Conservation (phyloP, 2,113 vertebrate genomes). For the Megalops atlanticus region DNA sequence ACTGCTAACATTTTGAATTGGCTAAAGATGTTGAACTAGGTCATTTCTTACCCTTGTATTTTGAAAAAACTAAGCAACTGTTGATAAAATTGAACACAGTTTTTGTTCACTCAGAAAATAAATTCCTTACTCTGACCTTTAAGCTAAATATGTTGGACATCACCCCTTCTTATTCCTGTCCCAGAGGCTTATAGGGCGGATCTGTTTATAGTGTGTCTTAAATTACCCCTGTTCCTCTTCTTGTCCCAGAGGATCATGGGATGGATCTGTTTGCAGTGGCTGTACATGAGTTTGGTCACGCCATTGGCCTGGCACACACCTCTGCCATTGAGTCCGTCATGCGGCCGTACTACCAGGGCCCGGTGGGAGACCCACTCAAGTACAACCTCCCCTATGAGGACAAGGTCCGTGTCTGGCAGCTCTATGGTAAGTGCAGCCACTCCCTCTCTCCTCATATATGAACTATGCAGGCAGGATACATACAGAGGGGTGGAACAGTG, state of each 20-base stretch:
- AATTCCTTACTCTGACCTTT: background rate
- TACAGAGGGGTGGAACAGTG: background rate
- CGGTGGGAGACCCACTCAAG: conserved; percentile 91
- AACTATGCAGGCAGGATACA: background rate
- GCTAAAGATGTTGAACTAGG: background rate
- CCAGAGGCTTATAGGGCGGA: conserved; percentile 87
- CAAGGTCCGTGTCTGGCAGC: conserved; percentile 92
- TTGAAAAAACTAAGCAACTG: background rate
- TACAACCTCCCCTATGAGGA: conserved; percentile 91
- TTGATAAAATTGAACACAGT: background rate
- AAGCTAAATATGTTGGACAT: background rate
- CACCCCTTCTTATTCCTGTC: conserved; percentile 17
- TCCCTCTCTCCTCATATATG: background rate
- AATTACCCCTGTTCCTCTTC: conserved; percentile 18
- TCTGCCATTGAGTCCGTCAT: conserved; percentile 89
- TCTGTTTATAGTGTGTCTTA: conserved; percentile 90
- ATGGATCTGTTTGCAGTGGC: conserved; percentile 96
- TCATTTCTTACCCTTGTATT: background rate
- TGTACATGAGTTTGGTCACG: conserved; percentile 94
- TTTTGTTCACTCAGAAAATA: background rate
- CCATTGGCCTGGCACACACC: conserved; percentile 90
- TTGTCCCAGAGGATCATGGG: conserved; percentile 75
- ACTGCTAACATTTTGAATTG: background rate
- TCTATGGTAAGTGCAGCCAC: conserved; percentile 78
- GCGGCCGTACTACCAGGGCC: conserved; percentile 94